Evolutionary conservation across 1,140 invertebrate genomes (phyloP), one percentile per base, ranked within the genome.

Genomic region (Dendrolimus punctatus): DNA sequence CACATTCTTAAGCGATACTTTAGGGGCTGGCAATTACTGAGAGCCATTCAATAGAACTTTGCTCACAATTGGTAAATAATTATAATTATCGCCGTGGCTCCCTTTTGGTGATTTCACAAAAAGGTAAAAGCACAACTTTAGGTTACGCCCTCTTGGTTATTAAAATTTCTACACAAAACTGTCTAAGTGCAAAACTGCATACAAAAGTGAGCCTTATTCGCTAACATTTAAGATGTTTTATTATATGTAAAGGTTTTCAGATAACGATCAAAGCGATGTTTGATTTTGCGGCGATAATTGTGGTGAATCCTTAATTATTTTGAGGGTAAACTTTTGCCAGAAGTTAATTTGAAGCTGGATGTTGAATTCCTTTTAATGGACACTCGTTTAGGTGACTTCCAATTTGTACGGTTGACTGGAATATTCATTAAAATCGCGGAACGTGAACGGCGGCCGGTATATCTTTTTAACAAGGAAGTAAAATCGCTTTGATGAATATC

Each of bases 241-340:
- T 68, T 74, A 40, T 39, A 43, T 37, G 47, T 46, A 49, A 58
- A 66, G 52, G 71, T 73, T 66, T 72, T 66, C 58, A 69, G 68
- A 73, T 76, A 76, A 76, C 66, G 78, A 84, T 84, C 79, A 84
- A 84, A 84, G 76, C 64, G 58, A 75, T 76, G 75, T 81, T 84
- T 80, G 80, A 83, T 86, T 84, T 83, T 81, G 80, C 66, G 78
- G 83, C 68, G 80, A 86, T 86, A 86, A 86, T 86, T 86, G 80
- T 71, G 83, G 83, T 68, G 78, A 80, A 86, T 86, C 83, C 75
- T 82, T 86, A 86, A 86, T 86, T 86, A 84, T 86, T 86, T 85
- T 80, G 80, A 81, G 80, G 82, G 82, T 85, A 85, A 85, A 85
- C 82, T 85, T 84, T 80, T 72, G 64, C 72, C 65, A 23, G 53